Evolutionary conservation across 2,888 invertebrate genomes (phyloP).

Genomic region (Cryptocephalus moraei): DNA sequence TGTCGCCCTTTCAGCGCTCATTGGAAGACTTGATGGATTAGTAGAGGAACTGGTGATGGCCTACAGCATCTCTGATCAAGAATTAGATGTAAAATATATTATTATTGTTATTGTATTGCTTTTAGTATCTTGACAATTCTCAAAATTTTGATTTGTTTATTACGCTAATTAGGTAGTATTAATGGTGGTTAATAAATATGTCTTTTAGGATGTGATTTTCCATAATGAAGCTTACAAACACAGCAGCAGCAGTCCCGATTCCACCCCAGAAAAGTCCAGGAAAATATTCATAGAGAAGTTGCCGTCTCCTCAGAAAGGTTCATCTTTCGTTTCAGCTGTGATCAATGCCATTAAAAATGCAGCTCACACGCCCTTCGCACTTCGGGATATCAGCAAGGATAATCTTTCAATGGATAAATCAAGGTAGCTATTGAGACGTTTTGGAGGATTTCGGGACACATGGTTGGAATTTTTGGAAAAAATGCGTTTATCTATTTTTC

Average conservation of each 20-base stretch:
- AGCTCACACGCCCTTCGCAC: slow-evolving; percentile 15
- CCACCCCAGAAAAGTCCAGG: slow-evolving; percentile 48
- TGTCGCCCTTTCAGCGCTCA: slow-evolving; percentile 57
- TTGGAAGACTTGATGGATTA: slow-evolving; percentile 57
- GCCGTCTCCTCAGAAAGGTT: slow-evolving; percentile 52
- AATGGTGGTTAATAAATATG: too few species aligned
- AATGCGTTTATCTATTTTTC: too few species aligned
- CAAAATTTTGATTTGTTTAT: too few species aligned
- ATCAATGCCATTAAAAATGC: slow-evolving; percentile 52
- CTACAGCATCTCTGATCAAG: slow-evolving; percentile 65
- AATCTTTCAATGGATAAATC: slow-evolving; percentile 23
- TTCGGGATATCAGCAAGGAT: slow-evolving; percentile 29
- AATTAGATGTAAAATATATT: slow-evolving; percentile 49
- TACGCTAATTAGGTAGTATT: too few species aligned
- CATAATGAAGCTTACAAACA: slow-evolving; percentile 70
- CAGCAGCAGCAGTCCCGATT: slow-evolving; percentile 48
- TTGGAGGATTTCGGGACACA: too few species aligned
- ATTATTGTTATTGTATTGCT: too few species aligned
- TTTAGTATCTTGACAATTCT: too few species aligned
- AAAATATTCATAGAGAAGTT: slow-evolving; percentile 29
- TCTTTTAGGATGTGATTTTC: slow-evolving; percentile 58
- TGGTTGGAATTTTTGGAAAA: too few species aligned
- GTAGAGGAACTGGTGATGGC: slow-evolving; percentile 62
- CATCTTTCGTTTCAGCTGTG: slow-evolving; percentile 61
- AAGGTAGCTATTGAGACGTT: slow-evolving; percentile 6